phyloP scores from a whole-genome alignment of 30 jellyfish, hydroid and myxozoan genomes.

The Hydractinia echinata region DNA sequence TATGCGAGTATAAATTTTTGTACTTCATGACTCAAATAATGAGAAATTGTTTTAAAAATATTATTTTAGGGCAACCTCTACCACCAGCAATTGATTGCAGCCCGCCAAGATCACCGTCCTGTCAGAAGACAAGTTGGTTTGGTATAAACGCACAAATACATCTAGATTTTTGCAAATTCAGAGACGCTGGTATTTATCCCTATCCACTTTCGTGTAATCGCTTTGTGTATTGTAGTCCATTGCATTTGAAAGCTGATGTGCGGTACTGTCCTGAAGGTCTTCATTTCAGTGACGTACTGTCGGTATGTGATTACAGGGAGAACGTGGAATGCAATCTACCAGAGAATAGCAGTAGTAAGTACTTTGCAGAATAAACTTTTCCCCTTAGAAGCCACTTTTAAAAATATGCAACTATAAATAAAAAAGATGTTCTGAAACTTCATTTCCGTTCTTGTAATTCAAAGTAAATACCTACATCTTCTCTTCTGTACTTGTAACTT shows the following conservation, averaged over 20 bases:
- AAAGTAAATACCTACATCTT: not conserved
- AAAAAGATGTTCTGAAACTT: too few relatives aligned
- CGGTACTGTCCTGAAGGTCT: not conserved
- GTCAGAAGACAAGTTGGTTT: not conserved
- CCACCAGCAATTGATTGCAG: conserved; percentile 4
- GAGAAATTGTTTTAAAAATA: too few relatives aligned
- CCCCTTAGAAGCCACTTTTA: too few relatives aligned
- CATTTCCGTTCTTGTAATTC: too few relatives aligned
- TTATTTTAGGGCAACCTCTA: not conserved
- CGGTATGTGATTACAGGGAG: conserved; percentile 6
- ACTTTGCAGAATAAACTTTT: not conserved
- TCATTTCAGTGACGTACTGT: not conserved
- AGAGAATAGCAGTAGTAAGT: not conserved
- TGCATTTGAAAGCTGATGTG: not conserved
- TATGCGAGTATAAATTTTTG: too few relatives aligned
- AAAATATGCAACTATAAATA: too few relatives aligned
- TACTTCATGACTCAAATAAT: too few relatives aligned
- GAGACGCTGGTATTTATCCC: conserved; percentile 11
- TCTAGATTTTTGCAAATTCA: not conserved
- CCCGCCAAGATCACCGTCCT: not conserved
- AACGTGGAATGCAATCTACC: conserved; percentile 7
- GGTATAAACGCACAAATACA: not conserved
- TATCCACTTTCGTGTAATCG: conserved; percentile 1
- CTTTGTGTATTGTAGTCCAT: not conserved
- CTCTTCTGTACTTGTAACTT: not conserved